These are phyloP conservation scores for Drosophila malerkotliana DNA, from an alignment of 1,140 invertebrate species.

Conservation along the genomic window DNA sequence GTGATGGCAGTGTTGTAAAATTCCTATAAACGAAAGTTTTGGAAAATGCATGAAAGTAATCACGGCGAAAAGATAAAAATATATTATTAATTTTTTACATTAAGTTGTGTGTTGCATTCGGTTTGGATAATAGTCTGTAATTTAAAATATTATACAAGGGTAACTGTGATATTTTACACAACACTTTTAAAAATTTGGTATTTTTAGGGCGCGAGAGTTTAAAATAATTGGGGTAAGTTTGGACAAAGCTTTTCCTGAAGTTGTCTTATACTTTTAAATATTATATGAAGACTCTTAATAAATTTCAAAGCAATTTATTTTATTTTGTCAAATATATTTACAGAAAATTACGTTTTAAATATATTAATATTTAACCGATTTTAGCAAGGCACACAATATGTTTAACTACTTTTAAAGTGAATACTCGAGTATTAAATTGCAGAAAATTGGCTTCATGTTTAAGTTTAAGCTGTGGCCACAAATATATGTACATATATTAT, in stretches of 20 bases:
- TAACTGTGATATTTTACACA: background rate
- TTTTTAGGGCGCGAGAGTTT: background rate
- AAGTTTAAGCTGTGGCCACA: background rate
- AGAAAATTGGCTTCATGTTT: too few species aligned
- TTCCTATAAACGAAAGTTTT: background rate
- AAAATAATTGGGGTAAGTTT: background rate
- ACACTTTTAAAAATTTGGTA: background rate
- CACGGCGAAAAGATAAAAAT: background rate
- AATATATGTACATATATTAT: slow-evolving; percentile 3
- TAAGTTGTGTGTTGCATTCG: background rate
- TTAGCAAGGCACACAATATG: too few species aligned
- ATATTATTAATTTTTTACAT: background rate
- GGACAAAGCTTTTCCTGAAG: background rate
- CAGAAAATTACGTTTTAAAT: background rate
- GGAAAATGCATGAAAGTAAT: background rate
- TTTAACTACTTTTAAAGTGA: too few species aligned
- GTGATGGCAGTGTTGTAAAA: slow-evolving; percentile 1
- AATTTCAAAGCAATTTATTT: too few species aligned
- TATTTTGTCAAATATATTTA: background rate
- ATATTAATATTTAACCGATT: too few species aligned
- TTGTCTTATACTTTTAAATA: too few species aligned
- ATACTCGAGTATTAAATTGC: too few species aligned
- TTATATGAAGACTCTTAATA: too few species aligned
- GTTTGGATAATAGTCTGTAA: background rate
- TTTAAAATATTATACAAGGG: background rate